A percentile compares a stretch with the other conserved stretches of the same genome.
Conservation (phyloP, 2,888 invertebrate species). For the Cryptosula pallasiana region DNA sequence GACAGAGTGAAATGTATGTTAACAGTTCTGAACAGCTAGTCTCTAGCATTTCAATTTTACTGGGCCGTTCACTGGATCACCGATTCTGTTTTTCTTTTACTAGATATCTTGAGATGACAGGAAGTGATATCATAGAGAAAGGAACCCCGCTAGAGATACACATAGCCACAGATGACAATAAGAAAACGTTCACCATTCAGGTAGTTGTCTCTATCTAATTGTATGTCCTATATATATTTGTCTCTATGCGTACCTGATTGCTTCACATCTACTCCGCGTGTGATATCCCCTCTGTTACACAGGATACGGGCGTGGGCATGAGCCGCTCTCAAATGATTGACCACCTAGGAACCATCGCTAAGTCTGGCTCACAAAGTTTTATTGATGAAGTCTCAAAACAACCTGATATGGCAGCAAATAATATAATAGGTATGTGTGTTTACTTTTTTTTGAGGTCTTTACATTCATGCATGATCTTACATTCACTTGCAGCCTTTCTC, state of each 20-base stretch:
- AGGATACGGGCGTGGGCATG: constrained; percentile 92
- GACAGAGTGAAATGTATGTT: too few relatives aligned
- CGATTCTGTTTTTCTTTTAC: too few relatives aligned
- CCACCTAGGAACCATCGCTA: constrained; percentile 90
- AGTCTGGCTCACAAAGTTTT: constrained; percentile 91
- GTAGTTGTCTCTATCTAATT: too few relatives aligned
- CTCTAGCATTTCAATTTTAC: too few relatives aligned
- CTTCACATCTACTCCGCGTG: too few relatives aligned
- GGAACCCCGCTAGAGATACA: constrained; percentile 73
- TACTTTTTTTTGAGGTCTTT: not conserved
- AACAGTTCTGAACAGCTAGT: too few relatives aligned
- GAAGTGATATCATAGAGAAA: constrained; percentile 32
- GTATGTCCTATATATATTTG: too few relatives aligned
- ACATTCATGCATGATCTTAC: too few relatives aligned
- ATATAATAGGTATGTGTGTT: constrained; percentile 38
- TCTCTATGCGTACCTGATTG: too few relatives aligned
- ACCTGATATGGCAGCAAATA: constrained; percentile 34
- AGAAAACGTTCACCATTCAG: constrained; percentile 77
- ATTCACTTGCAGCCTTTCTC: too few relatives aligned
- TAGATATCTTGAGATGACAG: constrained; percentile 64
- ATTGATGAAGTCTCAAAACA: constrained; percentile 71
- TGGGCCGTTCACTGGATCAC: too few relatives aligned
- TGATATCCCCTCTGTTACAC: constrained; percentile 33
- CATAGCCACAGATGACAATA: constrained; percentile 79
- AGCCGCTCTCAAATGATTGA: constrained; percentile 81